Conservation (phyloP, 2,113 vertebrate species). For the Puma concolor region DNA sequence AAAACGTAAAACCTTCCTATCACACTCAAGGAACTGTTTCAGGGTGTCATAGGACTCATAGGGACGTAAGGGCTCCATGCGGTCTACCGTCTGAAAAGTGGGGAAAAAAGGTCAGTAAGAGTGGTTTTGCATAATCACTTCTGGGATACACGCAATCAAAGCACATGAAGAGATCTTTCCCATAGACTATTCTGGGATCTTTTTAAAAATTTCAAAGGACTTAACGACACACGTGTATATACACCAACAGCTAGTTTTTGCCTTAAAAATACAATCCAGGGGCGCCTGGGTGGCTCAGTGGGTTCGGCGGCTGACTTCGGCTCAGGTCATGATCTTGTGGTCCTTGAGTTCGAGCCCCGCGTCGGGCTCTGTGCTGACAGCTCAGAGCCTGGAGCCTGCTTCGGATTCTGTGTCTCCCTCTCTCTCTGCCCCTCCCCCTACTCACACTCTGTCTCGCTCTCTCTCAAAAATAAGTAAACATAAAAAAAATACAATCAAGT, state of each 20-base stretch:
- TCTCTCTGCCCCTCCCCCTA: no score
- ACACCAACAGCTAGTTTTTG: background rate
- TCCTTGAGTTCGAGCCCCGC: no score
- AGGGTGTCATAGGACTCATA: slow-evolving; percentile 90
- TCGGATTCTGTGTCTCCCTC: no score
- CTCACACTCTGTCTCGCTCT: no score
- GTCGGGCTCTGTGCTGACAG: no score
- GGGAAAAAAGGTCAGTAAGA: slow-evolving; percentile 29
- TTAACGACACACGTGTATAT: background rate
- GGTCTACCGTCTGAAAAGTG: slow-evolving; percentile 83
- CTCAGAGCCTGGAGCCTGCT: no score
- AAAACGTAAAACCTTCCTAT: slow-evolving; percentile 92
- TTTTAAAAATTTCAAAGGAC: slow-evolving; percentile 38
- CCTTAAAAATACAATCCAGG: slow-evolving; percentile 30
- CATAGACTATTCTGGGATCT: background rate
- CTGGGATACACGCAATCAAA: slow-evolving; percentile 25
- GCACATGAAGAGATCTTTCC: background rate
- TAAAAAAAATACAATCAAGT: background rate
- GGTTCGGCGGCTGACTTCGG: no score
- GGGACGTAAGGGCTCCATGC: slow-evolving; percentile 88
- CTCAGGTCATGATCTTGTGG: no score
- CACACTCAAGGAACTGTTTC: slow-evolving; percentile 91
- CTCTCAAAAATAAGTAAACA: no score
- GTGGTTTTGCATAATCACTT: slow-evolving; percentile 1
- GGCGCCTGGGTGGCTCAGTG: no score